These are phyloP conservation scores for Columba livia DNA, from an alignment of 2,113 vertebrate genomes.

Conservation along the genomic window DNA sequence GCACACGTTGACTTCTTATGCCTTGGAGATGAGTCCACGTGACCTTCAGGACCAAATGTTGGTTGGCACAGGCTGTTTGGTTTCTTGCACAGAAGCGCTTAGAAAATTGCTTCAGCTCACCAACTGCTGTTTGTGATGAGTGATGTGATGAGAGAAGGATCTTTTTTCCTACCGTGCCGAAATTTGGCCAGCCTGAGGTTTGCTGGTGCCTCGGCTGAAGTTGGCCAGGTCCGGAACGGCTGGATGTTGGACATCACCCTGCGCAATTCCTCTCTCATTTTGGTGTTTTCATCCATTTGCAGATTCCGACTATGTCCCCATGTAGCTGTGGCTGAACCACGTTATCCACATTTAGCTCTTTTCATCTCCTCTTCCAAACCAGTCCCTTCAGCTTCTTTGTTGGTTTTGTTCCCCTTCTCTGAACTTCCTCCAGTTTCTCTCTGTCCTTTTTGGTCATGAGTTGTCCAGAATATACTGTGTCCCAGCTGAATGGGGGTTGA, in stretches of 20 bases:
- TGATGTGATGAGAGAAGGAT: neutral
- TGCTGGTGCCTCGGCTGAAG: neutral
- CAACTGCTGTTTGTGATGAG: rapidly evolving
- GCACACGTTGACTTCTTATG: neutral
- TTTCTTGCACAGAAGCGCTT: neutral
- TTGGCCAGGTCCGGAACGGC: neutral
- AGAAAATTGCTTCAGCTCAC: neutral
- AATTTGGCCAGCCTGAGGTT: neutral
- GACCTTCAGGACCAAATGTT: neutral
- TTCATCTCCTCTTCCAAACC: slow-evolving; percentile 18
- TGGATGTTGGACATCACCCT: neutral
- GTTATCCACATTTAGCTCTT: slow-evolving; percentile 23
- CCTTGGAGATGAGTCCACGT: neutral
- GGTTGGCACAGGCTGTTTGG: rapidly evolving
- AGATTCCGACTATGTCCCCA: neutral
- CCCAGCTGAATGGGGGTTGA: neutral
- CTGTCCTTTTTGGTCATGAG: neutral
- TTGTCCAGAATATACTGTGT: neutral
- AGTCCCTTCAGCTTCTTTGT: neutral
- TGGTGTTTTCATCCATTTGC: neutral
- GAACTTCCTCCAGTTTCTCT: neutral
- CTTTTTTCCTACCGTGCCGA: neutral
- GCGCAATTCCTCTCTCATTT: neutral
- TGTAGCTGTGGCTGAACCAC: neutral
- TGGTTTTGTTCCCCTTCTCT: slow-evolving; percentile 15